Evolutionary conservation across 2,797 vertebrate genomes (phyloP).

Genomic region (Monodelphis domestica): DNA sequence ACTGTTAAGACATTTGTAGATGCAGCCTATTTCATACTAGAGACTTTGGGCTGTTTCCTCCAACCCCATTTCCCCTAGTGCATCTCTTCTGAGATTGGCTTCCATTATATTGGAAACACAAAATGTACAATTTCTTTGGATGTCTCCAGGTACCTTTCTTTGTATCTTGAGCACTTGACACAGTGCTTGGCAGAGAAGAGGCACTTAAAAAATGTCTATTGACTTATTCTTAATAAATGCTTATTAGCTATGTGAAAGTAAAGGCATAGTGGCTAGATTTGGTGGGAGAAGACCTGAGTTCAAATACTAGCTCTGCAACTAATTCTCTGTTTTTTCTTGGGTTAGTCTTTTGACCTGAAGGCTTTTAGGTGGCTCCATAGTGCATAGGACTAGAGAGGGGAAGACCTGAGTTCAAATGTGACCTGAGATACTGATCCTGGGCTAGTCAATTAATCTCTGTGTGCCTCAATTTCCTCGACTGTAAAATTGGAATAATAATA

Average conservation of each 20-base stretch:
- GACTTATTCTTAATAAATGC: too few relatives aligned
- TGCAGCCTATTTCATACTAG: neutral
- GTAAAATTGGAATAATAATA: neutral
- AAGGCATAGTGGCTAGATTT: neutral
- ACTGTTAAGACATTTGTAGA: neutral
- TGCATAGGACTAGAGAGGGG: neutral
- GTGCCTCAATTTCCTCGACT: neutral
- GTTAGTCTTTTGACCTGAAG: neutral
- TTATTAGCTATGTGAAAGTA: neutral
- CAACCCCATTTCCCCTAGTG: neutral
- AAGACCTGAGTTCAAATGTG: neutral
- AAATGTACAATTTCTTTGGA: neutral
- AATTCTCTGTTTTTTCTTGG: neutral
- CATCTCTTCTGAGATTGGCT: neutral
- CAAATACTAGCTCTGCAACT: neutral
- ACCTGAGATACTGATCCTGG: neutral
- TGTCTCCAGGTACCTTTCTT: neutral
- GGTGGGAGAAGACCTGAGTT: neutral
- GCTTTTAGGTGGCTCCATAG: neutral
- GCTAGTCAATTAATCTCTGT: neutral
- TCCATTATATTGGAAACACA: neutral
- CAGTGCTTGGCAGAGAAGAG: neutral
- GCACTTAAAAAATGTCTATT: neutral
- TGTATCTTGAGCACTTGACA: neutral
- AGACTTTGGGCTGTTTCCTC: neutral